These are phyloP conservation scores for Spea multiplicata DNA, from an alignment of 2,113 vertebrate genomes.

Conservation along the genomic window DNA sequence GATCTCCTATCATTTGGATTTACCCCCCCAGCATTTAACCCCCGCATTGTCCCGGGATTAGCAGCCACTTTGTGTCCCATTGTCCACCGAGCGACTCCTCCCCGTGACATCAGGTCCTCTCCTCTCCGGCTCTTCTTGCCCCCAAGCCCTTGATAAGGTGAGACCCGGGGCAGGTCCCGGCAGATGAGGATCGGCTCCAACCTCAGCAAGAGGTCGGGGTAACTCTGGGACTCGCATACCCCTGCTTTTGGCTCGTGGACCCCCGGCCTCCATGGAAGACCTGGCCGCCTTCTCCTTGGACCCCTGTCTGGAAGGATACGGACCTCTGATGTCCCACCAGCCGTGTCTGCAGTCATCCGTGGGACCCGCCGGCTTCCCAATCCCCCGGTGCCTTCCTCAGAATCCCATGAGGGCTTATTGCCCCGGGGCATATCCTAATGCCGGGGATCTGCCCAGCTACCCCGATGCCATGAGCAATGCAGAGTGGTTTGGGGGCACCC, in stretches of 20 bases:
- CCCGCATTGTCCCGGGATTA: too few species aligned
- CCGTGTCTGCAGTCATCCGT: slow-evolving; percentile 37
- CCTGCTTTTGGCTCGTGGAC: neutral
- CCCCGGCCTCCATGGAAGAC: slow-evolving; percentile 28
- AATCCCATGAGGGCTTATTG: slow-evolving; percentile 43
- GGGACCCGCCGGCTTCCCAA: slow-evolving; percentile 38
- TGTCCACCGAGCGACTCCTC: neutral
- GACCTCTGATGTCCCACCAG: slow-evolving; percentile 39
- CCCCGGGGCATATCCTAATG: slow-evolving; percentile 20
- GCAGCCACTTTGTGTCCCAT: neutral
- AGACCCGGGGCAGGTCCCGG: slow-evolving; percentile 24
- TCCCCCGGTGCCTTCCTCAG: slow-evolving; percentile 48
- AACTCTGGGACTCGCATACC: neutral
- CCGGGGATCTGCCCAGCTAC: slow-evolving; percentile 44
- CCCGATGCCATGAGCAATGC: slow-evolving; percentile 41
- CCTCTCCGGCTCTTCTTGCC: slow-evolving; percentile 20
- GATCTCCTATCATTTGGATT: too few species aligned
- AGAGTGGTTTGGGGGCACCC: slow-evolving; percentile 43
- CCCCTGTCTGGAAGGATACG: slow-evolving; percentile 40
- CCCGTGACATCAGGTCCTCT: neutral
- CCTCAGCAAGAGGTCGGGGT: neutral
- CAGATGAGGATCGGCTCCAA: neutral
- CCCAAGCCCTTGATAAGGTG: slow-evolving; percentile 50
- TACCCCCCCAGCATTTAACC: neutral
- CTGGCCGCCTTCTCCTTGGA: slow-evolving; percentile 37